Evolutionary conservation across 1,140 invertebrate species (phyloP), one percentile per base, ranked within the genome.

Genomic region (Panagrolaimus sp.): DNA sequence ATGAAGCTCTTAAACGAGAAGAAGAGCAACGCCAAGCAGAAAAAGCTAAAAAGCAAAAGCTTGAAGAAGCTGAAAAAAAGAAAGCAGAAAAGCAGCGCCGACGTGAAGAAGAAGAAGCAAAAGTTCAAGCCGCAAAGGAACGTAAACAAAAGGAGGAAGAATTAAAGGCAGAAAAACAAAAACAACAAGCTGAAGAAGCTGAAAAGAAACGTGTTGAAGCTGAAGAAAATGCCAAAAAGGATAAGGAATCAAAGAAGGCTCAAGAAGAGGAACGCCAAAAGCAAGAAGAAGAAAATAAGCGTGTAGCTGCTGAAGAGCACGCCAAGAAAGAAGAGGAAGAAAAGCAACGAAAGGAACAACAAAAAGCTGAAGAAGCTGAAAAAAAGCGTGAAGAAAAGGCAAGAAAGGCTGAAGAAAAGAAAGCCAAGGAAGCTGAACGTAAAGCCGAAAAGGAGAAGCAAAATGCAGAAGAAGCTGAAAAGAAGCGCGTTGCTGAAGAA

Each of bases 321-420:
- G 32, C 32, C 32, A 38, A 38, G 32, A 38, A 38, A 7, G 32
- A 38, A 38, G 32, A 38, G 7, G 32, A 38, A 38, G 32, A 38
- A 38, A 38, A 38, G 32, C 32, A 38, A 7, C 32, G 32, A 38
- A 38, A 38, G 32, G 32, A 38, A 7, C 32, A 38, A 38, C 32
- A 38, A 38, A 38, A 58, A 28, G 52, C 52, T 26, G 52, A 58
- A 21, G 52, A 58, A 58, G 52, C 52, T 24, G 52, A 58, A 14
- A 58, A 58, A n/a, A 58, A 58, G 17, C 32, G 32, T n/a, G 52
- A 58, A 28, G 28, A 58, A 28, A 58, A 58, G 17, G 52, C 52
- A 12, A 21, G 28, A 28, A 58, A 58, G 52, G 8, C 52, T 28
- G 52, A 21, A 26, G 32, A 38, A 38, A 38, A 38, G 32, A 38